Evolutionary conservation across 1,140 invertebrate species (phyloP), one percentile per base, ranked within the genome.

Genomic region (Neoseiulus cucumeris): DNA sequence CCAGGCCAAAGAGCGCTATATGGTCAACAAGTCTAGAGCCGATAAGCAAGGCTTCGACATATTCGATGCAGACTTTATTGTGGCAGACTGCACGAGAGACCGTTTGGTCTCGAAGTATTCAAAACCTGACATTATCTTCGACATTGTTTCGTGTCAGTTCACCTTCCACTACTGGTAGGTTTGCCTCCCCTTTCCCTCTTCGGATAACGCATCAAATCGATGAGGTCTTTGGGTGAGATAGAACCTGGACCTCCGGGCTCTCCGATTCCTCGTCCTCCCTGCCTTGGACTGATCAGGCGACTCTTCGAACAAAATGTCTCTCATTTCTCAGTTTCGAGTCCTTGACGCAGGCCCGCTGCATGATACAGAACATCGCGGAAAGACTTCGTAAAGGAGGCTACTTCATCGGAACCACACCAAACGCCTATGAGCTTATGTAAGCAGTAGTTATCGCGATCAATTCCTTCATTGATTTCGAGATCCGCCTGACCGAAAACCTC

Each of bases 81-180:
- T 83, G 55, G 87, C 87, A 30, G 94, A 98, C 74, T 91, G 87
- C 70, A 90, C 89, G 30, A 88, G 85, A 79, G 86, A 89, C 69
- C 66, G 67, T 59, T 47, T 68, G 64, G 42, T 66, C 25, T 33
- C 65, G 1, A 59, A 65, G 51, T 90, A 85, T 71, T 78, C 80
- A 69, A 84, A 90, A 75, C 80, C 83, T 5, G 83, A 83, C 42
- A 81, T 85, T 17, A 79, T 83, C 71, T 81, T 98, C 72, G 89
- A 98, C 76, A 70, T 99, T 4, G 87, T 91, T 0, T 95, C 89
- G 71, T 95, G 91, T 75, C 96, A 99, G 76, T 99, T 99, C 82
- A 87, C 92, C 22, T 87, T 98, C 71, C 81, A 82, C 70, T 73
- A 73, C 67, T 70, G 72, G 51, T 59, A 17, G 33, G 51, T 59